Evolutionary conservation across 2,113 vertebrate genomes (phyloP).

Genomic region (Trinectes maculatus): DNA sequence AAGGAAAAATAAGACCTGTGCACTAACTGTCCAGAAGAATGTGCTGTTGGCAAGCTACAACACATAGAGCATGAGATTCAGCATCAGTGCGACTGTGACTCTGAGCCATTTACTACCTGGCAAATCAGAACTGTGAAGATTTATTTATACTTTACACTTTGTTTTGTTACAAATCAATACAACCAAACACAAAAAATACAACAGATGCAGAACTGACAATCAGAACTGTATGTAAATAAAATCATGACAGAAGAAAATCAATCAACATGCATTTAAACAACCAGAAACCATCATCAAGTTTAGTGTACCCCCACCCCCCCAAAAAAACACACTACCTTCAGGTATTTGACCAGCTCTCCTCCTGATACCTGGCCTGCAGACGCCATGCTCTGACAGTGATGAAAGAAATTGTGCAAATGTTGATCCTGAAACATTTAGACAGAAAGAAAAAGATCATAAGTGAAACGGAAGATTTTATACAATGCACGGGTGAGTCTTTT

Average conservation of each 20-base stretch:
- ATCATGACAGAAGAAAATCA: too few species aligned
- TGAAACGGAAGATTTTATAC: not conserved
- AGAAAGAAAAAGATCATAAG: constrained; percentile 1
- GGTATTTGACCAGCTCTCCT: constrained; percentile 94
- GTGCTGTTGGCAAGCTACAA: constrained; percentile 17
- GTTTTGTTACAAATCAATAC: too few species aligned
- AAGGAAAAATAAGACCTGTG: not conserved
- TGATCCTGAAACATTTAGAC: constrained; percentile 86
- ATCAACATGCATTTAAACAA: too few species aligned
- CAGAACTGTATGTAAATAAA: too few species aligned
- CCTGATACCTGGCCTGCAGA: constrained; percentile 85
- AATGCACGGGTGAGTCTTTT: not conserved
- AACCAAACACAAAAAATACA: too few species aligned
- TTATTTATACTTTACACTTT: too few species aligned
- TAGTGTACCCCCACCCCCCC: too few species aligned
- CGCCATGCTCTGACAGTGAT: constrained; percentile 90
- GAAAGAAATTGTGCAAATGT: constrained; percentile 98
- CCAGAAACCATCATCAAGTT: too few species aligned
- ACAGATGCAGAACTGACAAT: too few species aligned
- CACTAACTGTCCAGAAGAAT: constrained; percentile 21
- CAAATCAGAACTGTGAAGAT: not conserved
- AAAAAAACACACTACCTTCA: constrained; percentile 98
- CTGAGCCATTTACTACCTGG: constrained; percentile 1
- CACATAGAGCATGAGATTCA: constrained; percentile 6
- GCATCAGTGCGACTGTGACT: constrained; percentile 18